A percentile compares a stretch with the other conserved stretches of the same genome.
phyloP scores from a whole-genome alignment of 2,113 vertebrate genomes.

The Oenanthe oenanthe region DNA sequence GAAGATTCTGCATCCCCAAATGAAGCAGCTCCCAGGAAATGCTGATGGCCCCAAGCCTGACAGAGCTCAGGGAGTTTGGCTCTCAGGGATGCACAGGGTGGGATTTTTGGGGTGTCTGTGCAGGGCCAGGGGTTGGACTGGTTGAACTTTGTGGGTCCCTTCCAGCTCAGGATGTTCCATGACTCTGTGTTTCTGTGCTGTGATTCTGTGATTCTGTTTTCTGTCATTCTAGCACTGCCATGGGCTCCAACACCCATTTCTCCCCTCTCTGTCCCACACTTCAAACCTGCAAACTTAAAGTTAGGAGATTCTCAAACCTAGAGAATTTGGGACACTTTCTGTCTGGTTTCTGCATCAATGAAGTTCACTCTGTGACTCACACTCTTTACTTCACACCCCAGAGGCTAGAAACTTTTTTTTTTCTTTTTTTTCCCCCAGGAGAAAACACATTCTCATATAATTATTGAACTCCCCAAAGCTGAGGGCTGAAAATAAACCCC shows the following conservation, averaged over 20 bases:
- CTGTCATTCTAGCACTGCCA: neutral
- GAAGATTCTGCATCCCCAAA: neutral
- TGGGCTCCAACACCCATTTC: neutral
- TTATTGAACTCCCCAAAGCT: conserved; percentile 50
- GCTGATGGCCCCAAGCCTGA: accelerated
- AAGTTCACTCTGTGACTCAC: conserved; percentile 55
- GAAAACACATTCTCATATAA: conserved; percentile 35
- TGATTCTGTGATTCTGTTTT: neutral
- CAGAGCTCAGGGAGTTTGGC: neutral
- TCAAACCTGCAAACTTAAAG: neutral
- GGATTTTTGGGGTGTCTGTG: neutral
- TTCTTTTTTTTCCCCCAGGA: neutral
- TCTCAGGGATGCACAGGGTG: neutral
- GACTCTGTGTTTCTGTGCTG: neutral
- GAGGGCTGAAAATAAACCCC: conserved; percentile 58
- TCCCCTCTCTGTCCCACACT: neutral
- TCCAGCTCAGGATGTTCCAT: neutral
- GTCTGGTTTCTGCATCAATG: conserved; percentile 61
- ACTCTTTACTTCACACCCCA: conserved; percentile 60
- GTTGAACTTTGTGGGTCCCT: neutral
- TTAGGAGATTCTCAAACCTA: conserved; percentile 10
- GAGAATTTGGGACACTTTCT: conserved; percentile 24
- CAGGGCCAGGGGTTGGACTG: neutral
- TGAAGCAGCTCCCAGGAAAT: neutral
- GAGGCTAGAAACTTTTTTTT: conserved; percentile 28